Base-by-base conservation (phyloP, 2,888 invertebrate species). In the Macrophya alboannulata region DNA sequence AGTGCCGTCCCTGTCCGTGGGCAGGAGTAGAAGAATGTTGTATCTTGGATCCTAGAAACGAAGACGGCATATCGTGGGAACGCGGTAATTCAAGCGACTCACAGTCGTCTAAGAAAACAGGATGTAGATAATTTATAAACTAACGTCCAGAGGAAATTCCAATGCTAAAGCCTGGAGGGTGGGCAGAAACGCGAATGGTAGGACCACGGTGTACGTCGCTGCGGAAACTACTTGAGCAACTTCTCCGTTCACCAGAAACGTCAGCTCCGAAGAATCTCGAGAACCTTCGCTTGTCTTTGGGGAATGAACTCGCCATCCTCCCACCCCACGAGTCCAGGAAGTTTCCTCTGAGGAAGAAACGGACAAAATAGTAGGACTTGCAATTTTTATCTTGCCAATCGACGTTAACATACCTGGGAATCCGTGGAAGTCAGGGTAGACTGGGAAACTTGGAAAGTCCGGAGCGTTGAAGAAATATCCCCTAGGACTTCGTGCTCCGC, bases 101-200 rank as follows among this genome's bases (percentile, higher is more conserved):
- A 17, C 4, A 17, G 77, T 55, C 51, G 55, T 37, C 55, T 77
- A 43, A 55, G 17, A 37, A 45, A 77, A 77, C 77, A 77, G 77
- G 51, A 55, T 77, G 77, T 77, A 37, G 55, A 77, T 77, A 51
- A 55, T 74, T 77, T 77, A n/a, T n/a, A 77, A 55, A 92, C 96
- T 95, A 88, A 97, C 97, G 92, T 98, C 97, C 84, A 98, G 93
- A 15, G 98, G 97, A 90, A 98, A 95, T 87, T 97, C 96, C 83
- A 98, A 94, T 1, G 96, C 97, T 72, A 96, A 95, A 12, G 97
- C 96, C 89, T 96, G 96, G 88, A 98, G 93, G 88, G 96, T 95
- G 2, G 96, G 96, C 48, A 97, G 95, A 91, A 96, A 97, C 55
- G 96, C 96, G 92, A 96, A 97, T 83, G 97, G 97, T 86, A 98